Evolutionary conservation across 2,888 invertebrate species (phyloP).

Genomic region (Rhingia campestris): DNA sequence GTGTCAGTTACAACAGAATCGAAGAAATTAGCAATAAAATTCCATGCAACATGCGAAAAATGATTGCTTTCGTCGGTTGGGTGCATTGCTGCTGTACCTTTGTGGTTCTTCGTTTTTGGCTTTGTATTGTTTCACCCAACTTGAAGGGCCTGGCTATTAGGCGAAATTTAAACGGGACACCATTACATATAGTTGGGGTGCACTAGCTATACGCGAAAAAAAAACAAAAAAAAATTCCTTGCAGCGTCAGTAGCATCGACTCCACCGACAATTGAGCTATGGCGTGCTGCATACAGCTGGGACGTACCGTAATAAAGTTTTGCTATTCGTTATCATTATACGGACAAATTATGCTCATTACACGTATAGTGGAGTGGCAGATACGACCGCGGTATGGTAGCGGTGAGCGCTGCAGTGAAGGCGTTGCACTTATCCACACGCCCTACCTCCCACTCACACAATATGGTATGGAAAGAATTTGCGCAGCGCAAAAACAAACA

Average conservation of each 20-base stretch:
- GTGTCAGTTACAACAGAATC: constrained; percentile 47
- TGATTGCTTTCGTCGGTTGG: constrained; percentile 54
- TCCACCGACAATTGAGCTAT: constrained; percentile 66
- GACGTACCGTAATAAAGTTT: constrained; percentile 72
- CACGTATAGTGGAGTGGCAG: constrained; percentile 64
- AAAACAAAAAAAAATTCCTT: constrained; percentile 53
- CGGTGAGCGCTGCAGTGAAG: constrained; percentile 34
- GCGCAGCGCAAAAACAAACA: constrained; percentile 62
- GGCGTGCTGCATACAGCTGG: constrained; percentile 73
- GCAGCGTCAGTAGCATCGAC: constrained; percentile 16
- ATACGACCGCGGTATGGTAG: constrained; percentile 28
- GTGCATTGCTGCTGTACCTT: constrained; percentile 50
- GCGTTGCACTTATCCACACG: constrained; percentile 50
- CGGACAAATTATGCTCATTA: constrained; percentile 72
- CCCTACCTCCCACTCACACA: constrained; percentile 1
- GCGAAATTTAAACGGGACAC: constrained; percentile 54
- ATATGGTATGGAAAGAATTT: constrained; percentile 32
- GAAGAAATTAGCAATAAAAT: constrained; percentile 68
- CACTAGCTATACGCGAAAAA: neutral
- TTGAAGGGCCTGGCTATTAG: constrained; percentile 63
- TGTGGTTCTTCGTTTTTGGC: constrained; percentile 17
- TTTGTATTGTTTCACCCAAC: constrained; percentile 50
- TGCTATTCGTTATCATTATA: constrained; percentile 72
- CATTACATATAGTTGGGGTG: constrained; percentile 2
- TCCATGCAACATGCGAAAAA: constrained; percentile 73